Evolutionary conservation across 2,113 vertebrate species (phyloP).

Genomic region (Rhinoderma darwinii): DNA sequence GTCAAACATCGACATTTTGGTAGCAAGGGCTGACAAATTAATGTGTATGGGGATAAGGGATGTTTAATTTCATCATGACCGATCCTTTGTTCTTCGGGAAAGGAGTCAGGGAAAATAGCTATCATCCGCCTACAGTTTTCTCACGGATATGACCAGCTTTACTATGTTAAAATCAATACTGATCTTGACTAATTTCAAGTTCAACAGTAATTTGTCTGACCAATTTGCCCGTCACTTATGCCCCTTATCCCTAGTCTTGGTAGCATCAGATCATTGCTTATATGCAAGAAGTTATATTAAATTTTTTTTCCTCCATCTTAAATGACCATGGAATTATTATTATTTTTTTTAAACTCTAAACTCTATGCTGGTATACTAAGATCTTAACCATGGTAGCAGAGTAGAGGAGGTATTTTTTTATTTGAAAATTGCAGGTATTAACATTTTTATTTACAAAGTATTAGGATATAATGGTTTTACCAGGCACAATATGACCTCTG

Average conservation of each 20-base stretch:
- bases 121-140: no score
- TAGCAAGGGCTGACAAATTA: no score
- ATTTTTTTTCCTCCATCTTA: neutral
- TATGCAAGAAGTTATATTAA: neutral
- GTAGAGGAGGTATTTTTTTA: neutral
- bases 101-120: no score
- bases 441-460: neutral
- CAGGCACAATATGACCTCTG: neutral
- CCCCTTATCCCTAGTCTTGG: neutral
- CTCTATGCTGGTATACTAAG: neutral
- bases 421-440: neutral
- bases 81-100: no score
- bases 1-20: no score
- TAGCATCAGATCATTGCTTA: neutral
- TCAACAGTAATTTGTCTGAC: neutral
- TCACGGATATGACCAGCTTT: no score
- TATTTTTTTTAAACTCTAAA: no score
- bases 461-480: conserved; percentile 19
- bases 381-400: neutral
- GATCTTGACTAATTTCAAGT: neutral
- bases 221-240: neutral
- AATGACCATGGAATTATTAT: neutral
- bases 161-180: neutral
- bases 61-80: no score
- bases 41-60: no score